These are phyloP conservation scores for Bembecia ichneumoniformis DNA, from an alignment of 2,888 invertebrate species.

Conservation along the genomic window DNA sequence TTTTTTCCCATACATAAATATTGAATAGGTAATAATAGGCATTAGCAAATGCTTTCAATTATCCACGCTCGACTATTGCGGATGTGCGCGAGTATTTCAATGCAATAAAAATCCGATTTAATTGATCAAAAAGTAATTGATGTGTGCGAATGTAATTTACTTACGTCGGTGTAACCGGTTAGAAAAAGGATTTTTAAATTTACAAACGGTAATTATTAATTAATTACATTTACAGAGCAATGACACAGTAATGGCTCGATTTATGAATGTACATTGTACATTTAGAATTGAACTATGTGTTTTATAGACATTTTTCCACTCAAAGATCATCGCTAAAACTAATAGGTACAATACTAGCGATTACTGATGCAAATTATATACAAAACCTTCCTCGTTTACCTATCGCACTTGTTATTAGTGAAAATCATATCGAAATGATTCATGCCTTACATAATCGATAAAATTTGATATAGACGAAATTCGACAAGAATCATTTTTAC, in stretches of 20 bases:
- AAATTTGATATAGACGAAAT: no score
- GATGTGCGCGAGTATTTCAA: neutral
- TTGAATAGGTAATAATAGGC: neutral
- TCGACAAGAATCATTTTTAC: no score
- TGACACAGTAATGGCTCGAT: neutral
- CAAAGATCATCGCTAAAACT: no score
- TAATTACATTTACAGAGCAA: neutral
- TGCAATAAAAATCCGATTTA: neutral
- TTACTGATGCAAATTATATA: no score
- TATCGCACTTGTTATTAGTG: no score
- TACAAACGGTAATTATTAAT: neutral
- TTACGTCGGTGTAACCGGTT: neutral
- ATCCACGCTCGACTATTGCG: neutral
- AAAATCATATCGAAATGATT: no score
- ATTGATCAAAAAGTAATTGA: neutral
- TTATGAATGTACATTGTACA: neutral
- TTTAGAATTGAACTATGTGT: no score
- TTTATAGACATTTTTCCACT: no score
- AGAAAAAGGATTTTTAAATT: neutral
- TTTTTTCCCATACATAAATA: neutral
- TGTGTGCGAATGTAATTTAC: neutral
- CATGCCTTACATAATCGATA: no score
- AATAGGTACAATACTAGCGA: no score
- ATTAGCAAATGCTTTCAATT: neutral
- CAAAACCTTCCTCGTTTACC: no score